Conservation (phyloP, 2,888 invertebrate genomes). For the Congeria kusceri region DNA sequence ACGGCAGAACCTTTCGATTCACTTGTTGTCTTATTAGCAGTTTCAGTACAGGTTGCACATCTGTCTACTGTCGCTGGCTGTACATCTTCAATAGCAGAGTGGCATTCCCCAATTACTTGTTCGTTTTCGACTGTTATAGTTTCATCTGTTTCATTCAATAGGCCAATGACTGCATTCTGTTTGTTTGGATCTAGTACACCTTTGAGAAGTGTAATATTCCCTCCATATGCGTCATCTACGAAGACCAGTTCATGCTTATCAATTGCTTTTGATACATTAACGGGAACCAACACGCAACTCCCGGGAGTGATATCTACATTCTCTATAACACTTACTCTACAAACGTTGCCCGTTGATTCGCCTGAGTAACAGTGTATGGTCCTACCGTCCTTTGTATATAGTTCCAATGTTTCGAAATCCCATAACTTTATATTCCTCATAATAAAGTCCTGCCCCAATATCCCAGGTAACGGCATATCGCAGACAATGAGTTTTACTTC, state of each 20-base stretch:
- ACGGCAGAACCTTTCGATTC: not conserved
- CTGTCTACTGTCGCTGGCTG: not conserved
- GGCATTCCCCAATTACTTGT: conserved; percentile 14
- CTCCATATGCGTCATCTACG: not conserved
- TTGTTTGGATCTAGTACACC: not conserved
- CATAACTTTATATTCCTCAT: conserved; percentile 22
- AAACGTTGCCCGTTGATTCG: not conserved
- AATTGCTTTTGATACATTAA: not conserved
- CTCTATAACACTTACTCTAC: not conserved
- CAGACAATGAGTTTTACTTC: conserved; percentile 23
- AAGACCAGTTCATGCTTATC: not conserved
- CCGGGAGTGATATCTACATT: conserved; percentile 1
- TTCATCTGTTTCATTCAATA: conserved; percentile 8
- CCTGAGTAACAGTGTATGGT: conserved; percentile 2
- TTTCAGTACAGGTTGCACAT: not conserved
- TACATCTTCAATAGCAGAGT: conserved; percentile 1
- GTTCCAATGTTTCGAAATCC: conserved; percentile 11
- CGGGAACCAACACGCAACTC: conserved; percentile 3
- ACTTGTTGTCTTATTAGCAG: no score
- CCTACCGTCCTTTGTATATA: not conserved
- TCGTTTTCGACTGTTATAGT: not conserved
- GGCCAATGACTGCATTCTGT: not conserved
- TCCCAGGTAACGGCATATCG: conserved; percentile 13
- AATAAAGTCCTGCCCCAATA: conserved; percentile 28
- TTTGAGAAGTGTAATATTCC: not conserved